Base-by-base conservation (phyloP, 2,888 invertebrate genomes). In the Stratiomys singularior region DNA sequence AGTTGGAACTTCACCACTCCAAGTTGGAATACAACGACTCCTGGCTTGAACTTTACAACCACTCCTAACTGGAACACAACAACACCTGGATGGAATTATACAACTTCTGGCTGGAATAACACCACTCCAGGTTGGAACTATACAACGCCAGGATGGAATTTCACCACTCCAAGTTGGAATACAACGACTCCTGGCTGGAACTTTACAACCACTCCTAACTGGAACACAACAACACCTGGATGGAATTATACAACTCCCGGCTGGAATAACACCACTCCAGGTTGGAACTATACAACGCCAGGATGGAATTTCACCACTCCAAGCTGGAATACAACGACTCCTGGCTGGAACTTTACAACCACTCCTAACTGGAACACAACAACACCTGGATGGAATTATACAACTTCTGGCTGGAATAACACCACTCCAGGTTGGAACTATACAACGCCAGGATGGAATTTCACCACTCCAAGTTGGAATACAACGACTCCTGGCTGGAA, bases 361-460 rank as follows among this genome's bases (percentile, higher is more conserved):
- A n/a, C 25, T 5, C 58, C 58, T 5, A 13, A 23, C 4, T 60
- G 21, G 21, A 60, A 60, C 13, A 5, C 5, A 4, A 60, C 58
- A 2, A 60, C 58, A 18, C 58, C 58, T 60, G 2, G 21, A 25
- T 60, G 21, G 58, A 60, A 60, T 21, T 23, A 5, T 25, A 60
- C 58, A 60, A 60, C 58, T n/a, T 3, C 18, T 21, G 13, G 2
- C 9, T 60, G 63, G 52, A 52, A 52, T 15, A 52, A 52, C 52
- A 60, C 58, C 3, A 60, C 64, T 3, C 64, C 64, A 15, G 25
- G 30, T 15, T 64, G 27, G 28, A 64, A 64, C 15, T 13, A 60
- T 15, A 30, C 66, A 66, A 66, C 66, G 1, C 66, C 66, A 13
- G 1, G 18, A 2, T 66, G 30, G 66, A 66, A 66, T 18, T 37